Evolutionary conservation across 1,140 invertebrate genomes (phyloP), one percentile per base, ranked within the genome.

Genomic region (Zaprionus kolodkinae): DNA sequence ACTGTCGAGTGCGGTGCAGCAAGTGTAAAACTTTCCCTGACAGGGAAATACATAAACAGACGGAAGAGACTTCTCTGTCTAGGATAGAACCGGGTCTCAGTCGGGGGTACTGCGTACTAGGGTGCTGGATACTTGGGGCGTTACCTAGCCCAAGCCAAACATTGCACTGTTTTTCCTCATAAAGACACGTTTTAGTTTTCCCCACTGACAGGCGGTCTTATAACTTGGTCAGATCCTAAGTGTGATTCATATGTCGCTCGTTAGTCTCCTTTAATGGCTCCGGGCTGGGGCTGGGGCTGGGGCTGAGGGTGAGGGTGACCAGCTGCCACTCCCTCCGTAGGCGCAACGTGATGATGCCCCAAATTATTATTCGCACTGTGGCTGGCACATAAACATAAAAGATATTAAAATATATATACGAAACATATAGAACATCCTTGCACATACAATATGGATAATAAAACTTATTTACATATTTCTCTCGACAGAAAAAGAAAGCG

Each of bases 161-260:
- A 35, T n/a, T 30, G 27, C 12, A 43, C 50, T 54, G 48, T 76
- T 69, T 78, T 81, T 86, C 78, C 52, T 71, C 78, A 81, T 82
- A 81, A 76, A 64, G 78, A 73, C 71, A 73, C 62, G 63, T 56
- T 70, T 74, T 74, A 79, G 63, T 56, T 69, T 55, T 38, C 27
- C 56, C 64, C 38, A 43, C 55, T 60, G 63, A 60, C 63, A 72
- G 45, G 66, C 43, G 45, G 35, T 13, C 68, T 27, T 63, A 83
- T 72, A 86, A 81, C 76, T 79, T 70, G 67, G 67, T 30, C 65
- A 27, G 72, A 43, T 17, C 62, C 69, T 77, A 78, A 78, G 72
- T 85, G 68, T 80, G 72, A 83, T 83, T 76, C 68, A 83, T 78
- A 84, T 69, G 62, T 69, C 65, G 64, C 48, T 80, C 66, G 69